Percentiles rank a stretch among this genome's conserved stretches.
Conservation (phyloP, 2,888 invertebrate genomes). For the Mythimna pallens region DNA sequence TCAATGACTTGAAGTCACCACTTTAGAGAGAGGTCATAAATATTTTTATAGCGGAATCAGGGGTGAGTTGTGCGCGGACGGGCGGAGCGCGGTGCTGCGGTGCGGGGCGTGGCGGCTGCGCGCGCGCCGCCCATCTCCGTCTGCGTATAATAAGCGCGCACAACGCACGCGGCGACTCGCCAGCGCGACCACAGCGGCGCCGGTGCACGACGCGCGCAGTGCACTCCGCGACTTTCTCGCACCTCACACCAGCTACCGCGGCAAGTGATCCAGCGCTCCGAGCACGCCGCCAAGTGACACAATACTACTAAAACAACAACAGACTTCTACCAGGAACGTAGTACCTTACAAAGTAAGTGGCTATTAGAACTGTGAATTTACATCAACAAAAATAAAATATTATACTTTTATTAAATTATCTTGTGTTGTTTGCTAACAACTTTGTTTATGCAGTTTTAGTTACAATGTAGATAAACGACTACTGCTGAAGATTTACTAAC, state of each 20-base stretch:
- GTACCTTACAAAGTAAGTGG: slow-evolving; percentile 53
- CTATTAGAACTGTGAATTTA: slow-evolving; percentile 5
- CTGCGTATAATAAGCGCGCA: slow-evolving; percentile 78
- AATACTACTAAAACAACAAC: slow-evolving; percentile 49
- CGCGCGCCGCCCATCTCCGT: slow-evolving; percentile 81
- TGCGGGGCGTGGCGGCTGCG: slow-evolving; percentile 81
- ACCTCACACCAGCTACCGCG: slow-evolving; percentile 57
- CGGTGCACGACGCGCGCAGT: slow-evolving; percentile 72
- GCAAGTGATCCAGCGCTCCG: slow-evolving; percentile 63
- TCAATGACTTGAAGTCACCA: slow-evolving; percentile 62
- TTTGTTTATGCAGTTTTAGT: slow-evolving; percentile 3
- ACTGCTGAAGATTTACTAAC: not conserved
- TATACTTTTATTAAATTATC: not conserved
- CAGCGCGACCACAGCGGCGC: slow-evolving; percentile 74
- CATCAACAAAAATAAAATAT: not conserved
- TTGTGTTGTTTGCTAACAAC: not conserved
- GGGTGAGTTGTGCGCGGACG: slow-evolving; percentile 71
- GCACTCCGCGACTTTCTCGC: slow-evolving; percentile 56
- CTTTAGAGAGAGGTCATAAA: slow-evolving; percentile 61
- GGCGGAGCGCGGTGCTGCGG: slow-evolving; percentile 79
- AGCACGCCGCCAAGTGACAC: slow-evolving; percentile 42
- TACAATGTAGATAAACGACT: not conserved
- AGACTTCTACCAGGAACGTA: slow-evolving; percentile 37
- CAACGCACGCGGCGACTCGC: slow-evolving; percentile 71
- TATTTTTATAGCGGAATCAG: slow-evolving; percentile 64